Evolutionary conservation across 2,888 invertebrate species (phyloP), one percentile per base, ranked within the genome.

Genomic region (Morpho deidamia): DNA sequence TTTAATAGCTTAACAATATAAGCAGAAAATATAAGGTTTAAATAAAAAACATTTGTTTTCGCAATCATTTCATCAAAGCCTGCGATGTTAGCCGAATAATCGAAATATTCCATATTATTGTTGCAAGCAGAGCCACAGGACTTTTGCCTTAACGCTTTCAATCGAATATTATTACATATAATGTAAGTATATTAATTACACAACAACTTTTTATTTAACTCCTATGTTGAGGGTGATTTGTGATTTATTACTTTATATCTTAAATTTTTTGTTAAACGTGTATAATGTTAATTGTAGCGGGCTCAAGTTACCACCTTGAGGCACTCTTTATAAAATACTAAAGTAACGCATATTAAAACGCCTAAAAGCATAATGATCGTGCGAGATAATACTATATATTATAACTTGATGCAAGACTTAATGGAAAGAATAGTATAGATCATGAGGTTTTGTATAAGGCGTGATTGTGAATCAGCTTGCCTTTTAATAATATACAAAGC

Each of bases 41-140:
- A 23, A 23, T 23, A 23, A 23, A 23, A 14, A 2, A 14, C n/a
- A n/a, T n/a, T n/a, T n/a, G n/a, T n/a, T n/a, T n/a, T n/a, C n/a
- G n/a, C n/a, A n/a, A n/a, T n/a, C n/a, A n/a, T n/a, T n/a, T n/a
- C n/a, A n/a, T n/a, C n/a, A n/a, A 23, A 23, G 2, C 23, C 23
- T 23, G 23, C 23, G 23, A 23, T 23, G 23, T 23, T 23, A 23
- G 5, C 23, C 23, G 23, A 14, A 14, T 14, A 33, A 47, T 33
- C 55, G 55, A 64, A 62, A 62, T 62, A 61, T 62, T 61, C 64
- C 60, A 65, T 64, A 58, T 67, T 57, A 51, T 39, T 41, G 11
- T 34, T 11, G 34, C 46, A 12, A 50, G 43, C 35, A 11, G 12
- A 43, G 43, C 11, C 37, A 11, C 41, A 8, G 46, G 35, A 35